phyloP scores from a whole-genome alignment of 2,888 invertebrate genomes.

The Anthophora plumipes region DNA sequence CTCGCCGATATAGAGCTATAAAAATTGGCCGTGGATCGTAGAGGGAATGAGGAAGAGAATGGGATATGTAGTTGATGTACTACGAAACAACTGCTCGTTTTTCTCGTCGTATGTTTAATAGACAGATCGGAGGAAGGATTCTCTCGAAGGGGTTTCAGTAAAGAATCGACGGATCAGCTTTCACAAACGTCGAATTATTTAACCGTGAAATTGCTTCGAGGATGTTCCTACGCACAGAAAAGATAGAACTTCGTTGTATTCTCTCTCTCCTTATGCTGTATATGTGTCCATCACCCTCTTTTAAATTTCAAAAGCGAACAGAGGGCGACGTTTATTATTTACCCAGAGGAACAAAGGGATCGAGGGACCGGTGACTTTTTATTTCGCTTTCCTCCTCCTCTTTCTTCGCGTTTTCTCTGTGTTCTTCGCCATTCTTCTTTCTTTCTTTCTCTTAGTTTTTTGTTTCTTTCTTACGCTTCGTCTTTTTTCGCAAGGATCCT shows the following conservation, averaged over 20 bases:
- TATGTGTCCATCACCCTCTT: slow-evolving; percentile 43
- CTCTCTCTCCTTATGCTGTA: neutral
- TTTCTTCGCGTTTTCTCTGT: slow-evolving; percentile 1
- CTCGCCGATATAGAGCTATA: slow-evolving; percentile 25
- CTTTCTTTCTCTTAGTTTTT: slow-evolving; percentile 11
- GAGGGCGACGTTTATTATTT: slow-evolving; percentile 78
- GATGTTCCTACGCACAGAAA: neutral
- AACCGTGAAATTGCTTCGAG: slow-evolving; percentile 22
- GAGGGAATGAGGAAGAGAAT: no score
- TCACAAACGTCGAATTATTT: slow-evolving; percentile 34
- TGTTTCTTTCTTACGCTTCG: slow-evolving; percentile 4
- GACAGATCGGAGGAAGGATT: slow-evolving; percentile 1
- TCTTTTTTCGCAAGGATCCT: slow-evolving; percentile 54
- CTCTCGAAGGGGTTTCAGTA: slow-evolving; percentile 35
- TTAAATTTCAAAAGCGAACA: slow-evolving; percentile 58
- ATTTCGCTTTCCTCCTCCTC: slow-evolving; percentile 34
- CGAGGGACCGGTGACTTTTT: slow-evolving; percentile 59
- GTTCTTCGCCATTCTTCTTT: no score
- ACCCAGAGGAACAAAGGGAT: slow-evolving; percentile 71
- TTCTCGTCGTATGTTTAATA: slow-evolving; percentile 18
- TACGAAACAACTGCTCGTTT: slow-evolving; percentile 10
- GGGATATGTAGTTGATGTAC: neutral
- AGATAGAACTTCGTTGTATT: slow-evolving; percentile 35
- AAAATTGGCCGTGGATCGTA: slow-evolving; percentile 33
- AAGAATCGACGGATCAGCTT: slow-evolving; percentile 29